Conservation (phyloP, 2,797 vertebrate species). For the Halcyon chelicuti region DNA sequence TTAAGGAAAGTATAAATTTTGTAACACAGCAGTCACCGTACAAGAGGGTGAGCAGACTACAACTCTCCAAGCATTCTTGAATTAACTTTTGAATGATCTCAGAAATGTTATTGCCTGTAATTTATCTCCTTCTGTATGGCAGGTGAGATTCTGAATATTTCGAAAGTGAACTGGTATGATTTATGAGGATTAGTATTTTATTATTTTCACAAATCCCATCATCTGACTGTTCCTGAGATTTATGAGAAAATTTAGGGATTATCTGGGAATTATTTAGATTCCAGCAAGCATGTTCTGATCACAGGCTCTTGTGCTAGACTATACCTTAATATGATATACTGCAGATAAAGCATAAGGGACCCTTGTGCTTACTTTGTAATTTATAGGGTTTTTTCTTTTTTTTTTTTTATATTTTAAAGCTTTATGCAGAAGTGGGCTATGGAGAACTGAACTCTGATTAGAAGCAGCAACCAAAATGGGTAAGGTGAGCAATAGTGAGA, state of each 20-base stretch:
- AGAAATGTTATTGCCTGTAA: not conserved
- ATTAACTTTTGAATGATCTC: not conserved
- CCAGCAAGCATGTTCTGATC: not conserved
- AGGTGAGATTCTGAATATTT: not conserved
- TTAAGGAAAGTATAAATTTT: not conserved
- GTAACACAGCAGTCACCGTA: not conserved
- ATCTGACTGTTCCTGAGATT: not conserved
- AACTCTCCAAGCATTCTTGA: not conserved
- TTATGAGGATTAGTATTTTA: not conserved
- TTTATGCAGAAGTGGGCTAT: not conserved
- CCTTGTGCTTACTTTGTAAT: not conserved
- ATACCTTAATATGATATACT: not conserved
- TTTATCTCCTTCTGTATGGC: not conserved
- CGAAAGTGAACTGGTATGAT: not conserved
- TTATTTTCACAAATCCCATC: not conserved
- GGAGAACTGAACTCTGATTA: not conserved
- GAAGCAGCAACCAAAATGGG: not conserved
- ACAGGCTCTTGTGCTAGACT: not conserved
- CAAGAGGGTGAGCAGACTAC: not conserved
- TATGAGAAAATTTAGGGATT: not conserved
- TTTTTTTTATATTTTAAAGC: not conserved
- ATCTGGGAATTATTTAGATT: not conserved
- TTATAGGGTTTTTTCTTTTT: not conserved
- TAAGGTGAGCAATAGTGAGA: not conserved
- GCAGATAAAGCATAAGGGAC: not conserved